Evolutionary conservation across 2,888 invertebrate species (phyloP).

Genomic region (Drosophila multiciliata): DNA sequence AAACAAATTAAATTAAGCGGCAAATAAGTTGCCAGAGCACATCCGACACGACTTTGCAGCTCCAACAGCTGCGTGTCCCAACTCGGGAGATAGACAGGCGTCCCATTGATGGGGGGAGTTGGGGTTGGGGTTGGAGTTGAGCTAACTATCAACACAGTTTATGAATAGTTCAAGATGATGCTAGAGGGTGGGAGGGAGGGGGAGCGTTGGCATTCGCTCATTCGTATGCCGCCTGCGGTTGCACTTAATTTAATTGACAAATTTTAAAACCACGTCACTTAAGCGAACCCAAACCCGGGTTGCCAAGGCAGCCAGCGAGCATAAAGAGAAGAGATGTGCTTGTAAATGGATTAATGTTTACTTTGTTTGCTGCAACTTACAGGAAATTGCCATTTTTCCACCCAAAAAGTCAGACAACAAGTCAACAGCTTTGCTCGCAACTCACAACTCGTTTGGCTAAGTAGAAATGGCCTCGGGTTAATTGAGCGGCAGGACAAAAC

Average conservation of each 20-base stretch:
- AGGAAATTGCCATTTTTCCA: slow-evolving; percentile 81
- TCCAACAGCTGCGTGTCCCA: slow-evolving; percentile 8
- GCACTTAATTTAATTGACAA: slow-evolving; percentile 85
- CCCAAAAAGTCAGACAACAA: slow-evolving; percentile 80
- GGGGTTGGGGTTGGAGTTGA: slow-evolving; percentile 7
- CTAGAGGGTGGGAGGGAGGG: background rate
- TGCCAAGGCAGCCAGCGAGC: slow-evolving; percentile 31
- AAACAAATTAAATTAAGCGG: slow-evolving; percentile 79
- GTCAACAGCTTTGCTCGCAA: slow-evolving; percentile 67
- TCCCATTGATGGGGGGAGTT: background rate
- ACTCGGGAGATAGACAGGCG: slow-evolving; percentile 10
- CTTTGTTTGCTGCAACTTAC: slow-evolving; percentile 75
- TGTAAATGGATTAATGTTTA: slow-evolving; percentile 82
- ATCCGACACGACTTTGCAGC: slow-evolving; percentile 62
- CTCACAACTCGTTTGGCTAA: slow-evolving; percentile 72
- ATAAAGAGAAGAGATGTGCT: slow-evolving; percentile 35
- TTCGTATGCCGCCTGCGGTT: slow-evolving; percentile 83
- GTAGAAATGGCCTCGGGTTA: slow-evolving; percentile 75
- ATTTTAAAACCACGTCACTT: slow-evolving; percentile 81
- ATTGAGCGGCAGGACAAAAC: slow-evolving; percentile 62
- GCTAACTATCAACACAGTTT: slow-evolving; percentile 75
- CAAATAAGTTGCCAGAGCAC: slow-evolving; percentile 78
- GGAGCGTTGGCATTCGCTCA: slow-evolving; percentile 53
- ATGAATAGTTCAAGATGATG: slow-evolving; percentile 75
- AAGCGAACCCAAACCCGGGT: slow-evolving; percentile 42